Percentiles rank a stretch among this genome's conserved stretches.
These are phyloP conservation scores for Haliclystus octoradiatus DNA, from an alignment of 30 jellyfish, hydroid and myxozoan genomes.

Conservation along the genomic window DNA sequence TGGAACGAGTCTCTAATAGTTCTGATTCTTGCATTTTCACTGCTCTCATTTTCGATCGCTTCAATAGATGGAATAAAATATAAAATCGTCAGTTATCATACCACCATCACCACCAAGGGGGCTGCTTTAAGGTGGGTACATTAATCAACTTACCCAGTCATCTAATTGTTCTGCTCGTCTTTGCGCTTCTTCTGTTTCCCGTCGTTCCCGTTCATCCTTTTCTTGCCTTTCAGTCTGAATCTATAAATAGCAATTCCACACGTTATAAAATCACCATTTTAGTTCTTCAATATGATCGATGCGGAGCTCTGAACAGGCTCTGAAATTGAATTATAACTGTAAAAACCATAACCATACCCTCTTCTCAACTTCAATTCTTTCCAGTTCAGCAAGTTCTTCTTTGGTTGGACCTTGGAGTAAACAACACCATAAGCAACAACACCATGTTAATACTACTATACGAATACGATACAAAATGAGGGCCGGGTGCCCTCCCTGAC, in stretches of 20 bases:
- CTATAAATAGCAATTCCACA: slow-evolving; percentile 30
- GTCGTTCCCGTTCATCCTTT: slow-evolving; percentile 62
- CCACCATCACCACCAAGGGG: not conserved
- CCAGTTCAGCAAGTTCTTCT: slow-evolving; percentile 91
- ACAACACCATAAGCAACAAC: not conserved
- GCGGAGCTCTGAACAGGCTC: no score
- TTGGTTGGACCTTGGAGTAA: slow-evolving; percentile 68
- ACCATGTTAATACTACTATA: no score
- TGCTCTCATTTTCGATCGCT: slow-evolving; percentile 69
- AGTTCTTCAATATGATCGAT: no score
- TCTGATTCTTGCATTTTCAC: slow-evolving; percentile 87
- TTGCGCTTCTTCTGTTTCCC: slow-evolving; percentile 83
- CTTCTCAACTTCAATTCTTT: slow-evolving; percentile 49
- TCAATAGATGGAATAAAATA: not conserved
- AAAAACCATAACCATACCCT: slow-evolving; percentile 22
- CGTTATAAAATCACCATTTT: no score
- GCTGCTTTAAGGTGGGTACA: no score
- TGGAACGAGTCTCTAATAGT: slow-evolving; percentile 78
- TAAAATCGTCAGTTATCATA: not conserved
- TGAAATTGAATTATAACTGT: no score
- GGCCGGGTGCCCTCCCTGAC: no score
- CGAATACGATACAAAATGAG: no score
- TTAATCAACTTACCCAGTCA: slow-evolving; percentile 85
- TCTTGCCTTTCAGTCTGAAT: slow-evolving; percentile 38
- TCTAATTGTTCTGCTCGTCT: slow-evolving; percentile 76